phyloP scores from a whole-genome alignment of 2,797 vertebrate genomes.

The Betta splendens region DNA sequence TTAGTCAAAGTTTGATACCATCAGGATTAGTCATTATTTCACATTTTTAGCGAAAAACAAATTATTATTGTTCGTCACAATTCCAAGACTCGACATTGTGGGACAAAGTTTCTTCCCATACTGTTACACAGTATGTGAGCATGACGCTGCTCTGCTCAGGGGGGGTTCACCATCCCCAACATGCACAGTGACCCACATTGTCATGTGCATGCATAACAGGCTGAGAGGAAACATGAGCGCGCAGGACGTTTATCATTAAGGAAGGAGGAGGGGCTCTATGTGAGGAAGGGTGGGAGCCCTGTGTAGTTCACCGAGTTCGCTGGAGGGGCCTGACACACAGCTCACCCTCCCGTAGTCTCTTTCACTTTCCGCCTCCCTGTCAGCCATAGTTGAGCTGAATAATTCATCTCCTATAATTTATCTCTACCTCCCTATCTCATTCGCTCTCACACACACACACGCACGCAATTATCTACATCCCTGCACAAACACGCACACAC shows the following conservation, averaged over 20 bases:
- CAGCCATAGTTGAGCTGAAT: conserved; percentile 60
- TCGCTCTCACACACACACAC: conserved; percentile 31
- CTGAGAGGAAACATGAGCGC: conserved; percentile 64
- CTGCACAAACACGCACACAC: conserved; percentile 24
- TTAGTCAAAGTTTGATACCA: background rate
- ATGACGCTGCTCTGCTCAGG: conserved; percentile 2
- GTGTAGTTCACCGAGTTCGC: conserved; percentile 71
- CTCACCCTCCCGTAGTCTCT: conserved; percentile 50
- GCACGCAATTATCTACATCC: conserved; percentile 39
- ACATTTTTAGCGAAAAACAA: background rate
- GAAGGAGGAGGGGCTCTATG: conserved; percentile 40
- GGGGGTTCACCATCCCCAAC: conserved; percentile 29
- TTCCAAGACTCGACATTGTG: no score
- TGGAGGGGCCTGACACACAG: conserved; percentile 60
- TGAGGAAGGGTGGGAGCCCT: conserved; percentile 71
- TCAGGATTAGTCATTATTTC: background rate
- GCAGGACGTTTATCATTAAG: conserved; percentile 56
- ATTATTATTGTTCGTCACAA: background rate
- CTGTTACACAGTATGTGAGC: conserved; percentile 10
- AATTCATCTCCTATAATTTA: conserved; percentile 77
- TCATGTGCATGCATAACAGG: conserved; percentile 53
- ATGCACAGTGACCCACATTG: conserved; percentile 51
- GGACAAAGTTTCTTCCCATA: conserved; percentile 1
- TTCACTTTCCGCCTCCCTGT: conserved; percentile 33
- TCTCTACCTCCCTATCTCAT: conserved; percentile 61